These are phyloP conservation scores for Diloba caeruleocephala DNA, from an alignment of 2,888 invertebrate species.

Conservation along the genomic window DNA sequence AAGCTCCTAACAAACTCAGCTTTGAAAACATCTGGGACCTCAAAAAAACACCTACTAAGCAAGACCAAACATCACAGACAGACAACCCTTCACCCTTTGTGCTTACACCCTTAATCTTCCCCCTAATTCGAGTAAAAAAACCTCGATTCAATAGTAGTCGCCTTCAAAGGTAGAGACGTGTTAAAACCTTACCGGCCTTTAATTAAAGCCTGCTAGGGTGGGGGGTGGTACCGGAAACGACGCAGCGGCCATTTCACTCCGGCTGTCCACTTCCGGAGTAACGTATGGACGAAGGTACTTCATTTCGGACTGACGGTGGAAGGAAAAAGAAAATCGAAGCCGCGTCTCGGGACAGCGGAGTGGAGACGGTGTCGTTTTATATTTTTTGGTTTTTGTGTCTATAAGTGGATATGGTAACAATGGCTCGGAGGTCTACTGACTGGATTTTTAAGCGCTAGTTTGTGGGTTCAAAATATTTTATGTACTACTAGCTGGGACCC, in stretches of 20 bases:
- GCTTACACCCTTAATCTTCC: conserved; percentile 56
- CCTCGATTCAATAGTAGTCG: conserved; percentile 65
- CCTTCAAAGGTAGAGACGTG: conserved; percentile 81
- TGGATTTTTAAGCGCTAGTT: no score
- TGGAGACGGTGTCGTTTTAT: conserved; percentile 57
- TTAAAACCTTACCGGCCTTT: conserved; percentile 86
- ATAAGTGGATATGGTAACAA: no score
- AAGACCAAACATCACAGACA: conserved; percentile 55
- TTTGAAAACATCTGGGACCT: not conserved
- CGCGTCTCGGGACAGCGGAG: conserved; percentile 65
- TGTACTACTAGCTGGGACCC: no score
- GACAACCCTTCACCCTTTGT: conserved; percentile 58
- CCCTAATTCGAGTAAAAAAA: conserved; percentile 54
- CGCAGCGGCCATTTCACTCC: conserved; percentile 74
- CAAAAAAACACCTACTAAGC: conserved; percentile 39
- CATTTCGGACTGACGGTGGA: conserved; percentile 80
- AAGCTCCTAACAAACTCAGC: not conserved
- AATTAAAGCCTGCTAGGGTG: conserved; percentile 78
- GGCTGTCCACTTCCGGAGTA: conserved; percentile 82
- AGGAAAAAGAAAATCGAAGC: conserved; percentile 80
- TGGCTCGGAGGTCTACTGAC: no score
- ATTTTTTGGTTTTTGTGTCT: conserved; percentile 20
- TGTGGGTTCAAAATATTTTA: no score
- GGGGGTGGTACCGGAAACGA: conserved; percentile 61
- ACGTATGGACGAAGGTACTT: conserved; percentile 83